phyloP scores from a whole-genome alignment of 2,888 invertebrate genomes.

The Drosophila crucigera region DNA sequence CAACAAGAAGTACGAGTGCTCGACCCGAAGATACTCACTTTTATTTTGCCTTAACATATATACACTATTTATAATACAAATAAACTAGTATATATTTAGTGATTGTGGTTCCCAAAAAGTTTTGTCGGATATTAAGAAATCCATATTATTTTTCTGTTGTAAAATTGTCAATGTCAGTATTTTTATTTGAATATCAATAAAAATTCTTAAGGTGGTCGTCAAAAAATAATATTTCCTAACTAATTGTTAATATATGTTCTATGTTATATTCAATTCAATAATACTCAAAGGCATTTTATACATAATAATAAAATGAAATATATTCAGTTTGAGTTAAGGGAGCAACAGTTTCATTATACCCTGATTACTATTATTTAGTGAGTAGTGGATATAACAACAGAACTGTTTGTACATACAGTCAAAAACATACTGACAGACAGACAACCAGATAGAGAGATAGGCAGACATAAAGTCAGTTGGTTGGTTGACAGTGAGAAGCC shows the following conservation, averaged over 20 bases:
- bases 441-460: neutral
- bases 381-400: constrained; percentile 9
- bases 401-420: constrained; percentile 19
- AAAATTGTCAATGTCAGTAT: neutral
- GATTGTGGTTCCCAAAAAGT: neutral
- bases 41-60: neutral
- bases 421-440: constrained; percentile 3
- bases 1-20: constrained; percentile 9
- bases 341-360: neutral
- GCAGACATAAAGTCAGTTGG: neutral
- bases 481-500: constrained; percentile 1
- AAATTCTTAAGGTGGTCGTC: neutral
- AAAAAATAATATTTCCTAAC: neutral
- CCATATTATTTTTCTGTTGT: neutral
- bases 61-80: neutral
- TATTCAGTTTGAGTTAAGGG: neutral
- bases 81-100: neutral
- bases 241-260: neutral
- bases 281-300: neutral
- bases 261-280: neutral
- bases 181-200: neutral
- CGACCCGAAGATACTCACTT: neutral
- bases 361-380: neutral
- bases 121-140: too few relatives aligned
- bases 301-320: neutral